Conservation (phyloP, 2,113 vertebrate species). For the Etia nguti region DNA sequence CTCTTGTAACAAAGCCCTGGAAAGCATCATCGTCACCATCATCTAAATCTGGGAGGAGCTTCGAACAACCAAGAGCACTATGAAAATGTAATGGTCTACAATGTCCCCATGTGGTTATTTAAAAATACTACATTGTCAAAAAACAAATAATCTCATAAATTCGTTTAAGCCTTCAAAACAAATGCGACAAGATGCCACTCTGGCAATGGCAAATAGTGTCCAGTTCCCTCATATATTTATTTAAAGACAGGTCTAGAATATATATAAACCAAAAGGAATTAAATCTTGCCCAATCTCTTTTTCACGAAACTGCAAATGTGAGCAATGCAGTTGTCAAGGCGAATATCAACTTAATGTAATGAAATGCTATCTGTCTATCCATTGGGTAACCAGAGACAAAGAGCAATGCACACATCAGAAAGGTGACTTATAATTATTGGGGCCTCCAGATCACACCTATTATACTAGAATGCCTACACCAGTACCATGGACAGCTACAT, state of each 20-base stretch:
- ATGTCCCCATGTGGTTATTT: conserved; percentile 48
- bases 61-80: neutral
- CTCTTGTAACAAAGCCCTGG: conserved; percentile 50
- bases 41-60: conserved; percentile 44
- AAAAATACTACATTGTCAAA: neutral
- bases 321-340: neutral
- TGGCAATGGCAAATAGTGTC: neutral
- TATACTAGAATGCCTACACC: neutral
- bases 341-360: neutral
- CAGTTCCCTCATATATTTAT: neutral
- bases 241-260: neutral
- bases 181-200: neutral
- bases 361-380: neutral
- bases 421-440: neutral
- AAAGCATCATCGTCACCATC: neutral
- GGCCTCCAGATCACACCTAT: neutral
- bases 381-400: neutral
- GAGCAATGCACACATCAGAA: neutral
- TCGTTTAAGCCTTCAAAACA: neutral
- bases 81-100: conserved; percentile 32
- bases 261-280: neutral
- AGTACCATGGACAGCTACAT: conserved; percentile 19
- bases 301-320: neutral
- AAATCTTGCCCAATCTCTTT: rapidly evolving
- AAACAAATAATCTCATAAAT: neutral